Conservation (phyloP, 2,113 vertebrate species). For the Nycticorax nycticorax region DNA sequence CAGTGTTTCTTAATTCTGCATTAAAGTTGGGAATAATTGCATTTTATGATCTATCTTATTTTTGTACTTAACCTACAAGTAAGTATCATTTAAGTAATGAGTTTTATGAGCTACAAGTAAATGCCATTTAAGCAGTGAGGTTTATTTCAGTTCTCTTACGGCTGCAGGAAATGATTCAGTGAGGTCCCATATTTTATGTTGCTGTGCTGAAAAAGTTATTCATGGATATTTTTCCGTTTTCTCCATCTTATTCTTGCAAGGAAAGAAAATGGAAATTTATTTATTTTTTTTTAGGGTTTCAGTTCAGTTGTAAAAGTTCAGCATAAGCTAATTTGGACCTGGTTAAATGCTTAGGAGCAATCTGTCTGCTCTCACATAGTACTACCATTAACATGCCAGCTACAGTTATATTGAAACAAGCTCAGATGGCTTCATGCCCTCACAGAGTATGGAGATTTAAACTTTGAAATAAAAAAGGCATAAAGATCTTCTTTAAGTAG, state of each 20-base stretch:
- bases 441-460: not conserved
- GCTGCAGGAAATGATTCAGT: not conserved
- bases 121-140: not conserved
- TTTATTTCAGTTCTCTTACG: not conserved
- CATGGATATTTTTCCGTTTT: not conserved
- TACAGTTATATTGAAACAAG: conserved; percentile 15
- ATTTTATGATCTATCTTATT: not conserved
- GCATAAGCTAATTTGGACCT: not conserved
- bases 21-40: not conserved
- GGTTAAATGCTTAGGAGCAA: not conserved
- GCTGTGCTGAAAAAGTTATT: not conserved
- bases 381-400: not conserved
- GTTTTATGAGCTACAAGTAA: not conserved
- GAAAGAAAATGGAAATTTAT: not conserved
- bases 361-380: not conserved
- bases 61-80: not conserved
- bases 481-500: not conserved
- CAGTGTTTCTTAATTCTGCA: not conserved
- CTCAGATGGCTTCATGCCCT: not conserved
- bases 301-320: conserved; percentile 9
- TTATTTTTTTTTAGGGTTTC: not conserved
- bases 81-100: not conserved
- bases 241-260: not conserved
- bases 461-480: not conserved
- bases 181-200: not conserved